A percentile compares a stretch with the other conserved stretches of the same genome.
Conservation (phyloP, 2,888 invertebrate species). For the Diaperis boleti region DNA sequence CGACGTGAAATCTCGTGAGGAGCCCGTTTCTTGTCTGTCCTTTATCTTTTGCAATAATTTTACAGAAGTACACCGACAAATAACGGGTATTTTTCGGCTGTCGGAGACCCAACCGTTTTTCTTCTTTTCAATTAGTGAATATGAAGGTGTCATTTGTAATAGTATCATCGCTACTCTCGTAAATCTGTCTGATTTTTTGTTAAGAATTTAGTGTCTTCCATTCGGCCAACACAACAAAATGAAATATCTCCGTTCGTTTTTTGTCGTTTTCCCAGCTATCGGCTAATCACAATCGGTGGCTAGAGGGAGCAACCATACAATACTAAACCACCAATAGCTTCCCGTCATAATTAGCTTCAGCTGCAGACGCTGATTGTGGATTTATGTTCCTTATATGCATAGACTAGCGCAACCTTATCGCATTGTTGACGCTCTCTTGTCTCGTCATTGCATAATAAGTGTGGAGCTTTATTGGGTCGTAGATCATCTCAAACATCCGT, state of each 20-base stretch:
- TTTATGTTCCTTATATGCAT: conserved; percentile 40
- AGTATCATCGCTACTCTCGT: background rate
- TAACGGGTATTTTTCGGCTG: background rate
- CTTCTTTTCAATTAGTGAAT: conserved; percentile 1
- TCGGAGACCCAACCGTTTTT: background rate
- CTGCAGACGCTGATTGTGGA: conserved; percentile 41
- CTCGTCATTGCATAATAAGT: conserved; percentile 41
- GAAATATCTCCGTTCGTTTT: conserved; percentile 15
- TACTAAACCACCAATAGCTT: conserved; percentile 11
- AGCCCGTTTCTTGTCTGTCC: background rate
- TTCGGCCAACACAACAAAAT: conserved; percentile 18
- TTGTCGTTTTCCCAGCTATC: conserved; percentile 9
- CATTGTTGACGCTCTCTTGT: conserved; percentile 30
- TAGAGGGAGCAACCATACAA: conserved; percentile 4
- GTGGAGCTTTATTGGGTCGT: conserved; percentile 32
- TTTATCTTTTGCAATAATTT: conserved; percentile 16
- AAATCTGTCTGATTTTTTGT: conserved; percentile 18
- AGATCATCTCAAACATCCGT: conserved; percentile 32
- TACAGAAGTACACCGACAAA: conserved; percentile 6
- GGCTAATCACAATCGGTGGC: conserved; percentile 15
- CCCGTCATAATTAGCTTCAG: conserved; percentile 41
- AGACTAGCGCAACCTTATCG: conserved; percentile 18
- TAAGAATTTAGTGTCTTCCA: no score
- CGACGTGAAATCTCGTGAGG: conserved; percentile 17
- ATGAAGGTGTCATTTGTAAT: conserved; percentile 7